Evolutionary conservation across 2,797 vertebrate genomes (phyloP), one percentile per base, ranked within the genome.

Genomic region (Clarias laeviceps): DNA sequence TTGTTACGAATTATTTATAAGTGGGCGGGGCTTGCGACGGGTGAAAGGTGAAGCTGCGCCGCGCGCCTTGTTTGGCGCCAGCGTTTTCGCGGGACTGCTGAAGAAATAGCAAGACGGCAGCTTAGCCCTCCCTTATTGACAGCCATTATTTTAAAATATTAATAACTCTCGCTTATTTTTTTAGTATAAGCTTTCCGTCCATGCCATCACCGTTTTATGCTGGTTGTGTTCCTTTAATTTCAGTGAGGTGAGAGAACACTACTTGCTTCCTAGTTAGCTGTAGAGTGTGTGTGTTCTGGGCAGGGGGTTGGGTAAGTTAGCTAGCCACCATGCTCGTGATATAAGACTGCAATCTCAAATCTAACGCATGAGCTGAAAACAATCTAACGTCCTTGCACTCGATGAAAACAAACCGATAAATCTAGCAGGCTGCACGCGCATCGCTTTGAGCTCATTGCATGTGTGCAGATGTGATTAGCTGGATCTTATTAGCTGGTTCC

Each of bases 51-150:
- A 93, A 87, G 91, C 91, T 64, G 77, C 87, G 89, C 90, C 90
- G 57, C 85, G 82, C 94, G 92, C 86, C 82, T 92, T 82, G 91
- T 96, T 96, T 96, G 95, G 95, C 95, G 95, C 95, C 94, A 95
- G 94, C 90, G 80, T 90, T 93, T 95, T 95, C 94, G 95, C 94
- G 94, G 93, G 93, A 92, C 76, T 83, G 92, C 80, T 78, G 77
- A 81, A 65, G 77, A 69, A 80, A 66, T 65, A 72, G 69, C 84
- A 57, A 73, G 68, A 85, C 66, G 80, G 45, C 17, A 29, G 45
- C 59, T 78, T 64, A 50, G 45, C 45, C 45, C 11, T 45, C 45
- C 34, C 18, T 24, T 18, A 0, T 20, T 29, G 74, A 79, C 57
- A 37, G 3, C 45, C 56, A 27, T 29, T 40, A 8, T 9, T 59